Conservation (phyloP, 1,140 invertebrate species). For the Patella vulgata region DNA sequence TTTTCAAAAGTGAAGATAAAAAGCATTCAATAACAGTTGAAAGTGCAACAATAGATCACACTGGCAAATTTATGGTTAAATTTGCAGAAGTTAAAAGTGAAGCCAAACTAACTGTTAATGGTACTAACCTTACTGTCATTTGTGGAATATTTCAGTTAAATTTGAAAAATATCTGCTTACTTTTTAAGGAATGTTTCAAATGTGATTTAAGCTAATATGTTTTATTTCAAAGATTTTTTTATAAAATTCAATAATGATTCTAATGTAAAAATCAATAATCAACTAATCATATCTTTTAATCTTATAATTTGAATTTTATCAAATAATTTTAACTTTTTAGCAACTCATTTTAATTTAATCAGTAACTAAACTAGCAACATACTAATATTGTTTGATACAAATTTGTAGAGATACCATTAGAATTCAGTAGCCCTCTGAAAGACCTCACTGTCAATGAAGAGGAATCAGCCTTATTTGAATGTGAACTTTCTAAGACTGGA, state of each 20-base stretch:
- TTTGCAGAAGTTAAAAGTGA: constrained; percentile 53
- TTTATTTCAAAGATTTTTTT: too few species aligned
- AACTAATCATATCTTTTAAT: constrained; percentile 83
- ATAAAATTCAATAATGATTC: too few species aligned
- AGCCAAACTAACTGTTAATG: constrained; percentile 57
- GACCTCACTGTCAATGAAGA: constrained; percentile 54
- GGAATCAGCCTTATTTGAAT: constrained; percentile 43
- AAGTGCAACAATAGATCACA: constrained; percentile 53
- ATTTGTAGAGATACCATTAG: constrained; percentile 47
- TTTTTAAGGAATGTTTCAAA: constrained; percentile 42
- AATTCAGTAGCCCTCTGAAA: constrained; percentile 53
- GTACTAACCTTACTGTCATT: constrained; percentile 36
- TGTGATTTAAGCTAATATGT: constrained; percentile 30
- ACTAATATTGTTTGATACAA: background rate
- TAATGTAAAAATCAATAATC: too few species aligned
- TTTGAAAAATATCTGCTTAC: constrained; percentile 33
- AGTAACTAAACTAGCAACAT: too few species aligned
- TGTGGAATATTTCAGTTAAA: constrained; percentile 23
- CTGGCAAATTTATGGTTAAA: constrained; percentile 51
- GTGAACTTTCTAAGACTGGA: constrained; percentile 91
- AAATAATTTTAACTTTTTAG: too few species aligned
- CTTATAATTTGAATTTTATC: too few species aligned
- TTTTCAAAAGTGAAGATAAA: constrained; percentile 52
- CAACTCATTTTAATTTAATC: constrained; percentile 86
- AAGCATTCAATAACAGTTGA: constrained; percentile 50